A percentile compares a stretch with the other conserved stretches of the same genome.
Conservation (phyloP, 2,888 invertebrate genomes). For the Hemistola chrysoprasaria region DNA sequence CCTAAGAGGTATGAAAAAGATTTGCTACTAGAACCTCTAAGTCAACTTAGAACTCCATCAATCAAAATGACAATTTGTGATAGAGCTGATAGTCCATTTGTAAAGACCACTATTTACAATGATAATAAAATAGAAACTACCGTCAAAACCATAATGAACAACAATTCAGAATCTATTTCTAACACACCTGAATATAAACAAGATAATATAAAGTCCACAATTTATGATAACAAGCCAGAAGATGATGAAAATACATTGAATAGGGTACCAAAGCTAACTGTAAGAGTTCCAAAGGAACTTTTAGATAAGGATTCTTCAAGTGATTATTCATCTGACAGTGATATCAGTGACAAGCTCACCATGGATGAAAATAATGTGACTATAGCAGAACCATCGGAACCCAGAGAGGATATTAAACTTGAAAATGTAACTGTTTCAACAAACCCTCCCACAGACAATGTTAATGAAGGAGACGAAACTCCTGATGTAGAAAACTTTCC, state of each 20-base stretch:
- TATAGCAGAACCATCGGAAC: slow-evolving; percentile 32
- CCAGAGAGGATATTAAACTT: slow-evolving; percentile 24
- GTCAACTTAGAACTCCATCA: slow-evolving; percentile 55
- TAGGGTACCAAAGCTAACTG: slow-evolving; percentile 86
- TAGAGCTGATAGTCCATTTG: slow-evolving; percentile 74
- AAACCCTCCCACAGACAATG: slow-evolving; percentile 30
- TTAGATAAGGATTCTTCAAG: slow-evolving; percentile 77
- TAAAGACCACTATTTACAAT: slow-evolving; percentile 71
- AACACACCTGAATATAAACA: slow-evolving; percentile 56
- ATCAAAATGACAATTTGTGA: slow-evolving; percentile 79
- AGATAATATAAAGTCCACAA: slow-evolving; percentile 70
- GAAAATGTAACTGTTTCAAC: slow-evolving; percentile 27
- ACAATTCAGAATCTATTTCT: slow-evolving; percentile 54
- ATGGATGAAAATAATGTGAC: slow-evolving; percentile 76
- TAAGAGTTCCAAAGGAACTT: slow-evolving; percentile 85
- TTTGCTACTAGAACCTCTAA: slow-evolving; percentile 33
- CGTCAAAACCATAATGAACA: slow-evolving; percentile 63
- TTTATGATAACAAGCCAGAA: slow-evolving; percentile 74
- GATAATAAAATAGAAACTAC: slow-evolving; percentile 61
- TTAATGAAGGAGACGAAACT: slow-evolving; percentile 31
- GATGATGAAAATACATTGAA: slow-evolving; percentile 65
- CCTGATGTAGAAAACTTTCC: slow-evolving; percentile 28
- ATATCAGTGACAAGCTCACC: slow-evolving; percentile 83
- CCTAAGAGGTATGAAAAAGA: slow-evolving; percentile 72
- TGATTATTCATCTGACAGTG: slow-evolving; percentile 81